A percentile compares a stretch with the other conserved stretches of the same genome.
These are phyloP conservation scores for Anser brachyrhynchus DNA, from an alignment of 2,113 vertebrate species.

Conservation along the genomic window DNA sequence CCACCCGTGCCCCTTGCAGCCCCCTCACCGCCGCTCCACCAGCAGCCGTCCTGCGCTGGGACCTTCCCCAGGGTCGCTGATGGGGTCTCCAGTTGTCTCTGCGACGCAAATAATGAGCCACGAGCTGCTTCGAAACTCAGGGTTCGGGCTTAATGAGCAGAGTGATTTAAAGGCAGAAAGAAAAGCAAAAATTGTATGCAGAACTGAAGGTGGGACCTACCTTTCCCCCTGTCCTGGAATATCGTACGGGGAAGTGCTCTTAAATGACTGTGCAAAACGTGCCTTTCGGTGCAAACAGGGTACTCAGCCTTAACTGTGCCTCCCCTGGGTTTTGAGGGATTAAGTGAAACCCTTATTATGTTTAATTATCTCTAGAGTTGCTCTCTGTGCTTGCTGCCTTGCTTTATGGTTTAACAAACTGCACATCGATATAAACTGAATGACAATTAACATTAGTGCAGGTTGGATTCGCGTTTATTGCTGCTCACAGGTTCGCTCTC, in stretches of 20 bases:
- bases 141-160: neutral
- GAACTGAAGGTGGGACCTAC: slow-evolving; percentile 1
- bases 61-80: neutral
- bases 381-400: slow-evolving; percentile 63
- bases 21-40: neutral
- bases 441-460: slow-evolving; percentile 58
- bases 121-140: neutral
- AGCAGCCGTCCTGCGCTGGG: rapidly evolving
- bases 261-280: neutral
- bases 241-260: neutral
- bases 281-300: slow-evolving; percentile 33
- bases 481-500: slow-evolving; percentile 8
- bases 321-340: slow-evolving; percentile 70
- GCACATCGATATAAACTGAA: slow-evolving; percentile 57
- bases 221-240: neutral
- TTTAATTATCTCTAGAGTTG: slow-evolving; percentile 73
- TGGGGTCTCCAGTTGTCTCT: neutral
- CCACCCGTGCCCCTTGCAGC: neutral
- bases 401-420: slow-evolving; percentile 77
- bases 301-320: slow-evolving; percentile 59
- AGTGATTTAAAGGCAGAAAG: neutral
- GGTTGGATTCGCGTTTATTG: slow-evolving; percentile 30
- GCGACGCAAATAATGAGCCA: neutral
- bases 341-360: slow-evolving; percentile 73
- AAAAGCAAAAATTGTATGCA: neutral